These are phyloP conservation scores for Capreolus pygargus DNA, from an alignment of 2,113 vertebrate species.

Conservation along the genomic window DNA sequence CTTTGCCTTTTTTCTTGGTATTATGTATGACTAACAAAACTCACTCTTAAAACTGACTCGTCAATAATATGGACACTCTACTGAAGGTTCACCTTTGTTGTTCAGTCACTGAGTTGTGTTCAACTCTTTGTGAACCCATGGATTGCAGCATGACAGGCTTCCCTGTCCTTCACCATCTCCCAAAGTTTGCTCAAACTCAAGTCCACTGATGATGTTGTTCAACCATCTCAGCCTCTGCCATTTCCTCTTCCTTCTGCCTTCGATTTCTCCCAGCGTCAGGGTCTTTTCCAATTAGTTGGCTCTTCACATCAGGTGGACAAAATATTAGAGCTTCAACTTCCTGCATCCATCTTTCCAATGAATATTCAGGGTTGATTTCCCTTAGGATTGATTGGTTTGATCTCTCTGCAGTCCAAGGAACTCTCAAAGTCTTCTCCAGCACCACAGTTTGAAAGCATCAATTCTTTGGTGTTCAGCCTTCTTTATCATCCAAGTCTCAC, in stretches of 20 bases:
- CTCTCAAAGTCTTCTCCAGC: background rate
- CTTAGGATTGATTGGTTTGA: background rate
- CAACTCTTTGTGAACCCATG: background rate
- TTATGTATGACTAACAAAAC: background rate
- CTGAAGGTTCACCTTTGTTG: background rate
- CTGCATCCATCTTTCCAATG: background rate
- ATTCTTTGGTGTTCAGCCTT: background rate
- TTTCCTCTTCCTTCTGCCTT: background rate
- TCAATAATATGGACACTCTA: background rate
- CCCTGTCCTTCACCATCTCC: background rate
- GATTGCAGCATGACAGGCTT: background rate
- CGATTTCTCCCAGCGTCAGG: background rate
- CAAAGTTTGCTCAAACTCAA: background rate
- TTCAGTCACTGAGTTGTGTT: background rate
- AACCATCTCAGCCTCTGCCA: background rate
- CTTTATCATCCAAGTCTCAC: background rate
- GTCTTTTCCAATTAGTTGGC: background rate
- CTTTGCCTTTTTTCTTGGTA: background rate
- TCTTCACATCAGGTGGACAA: background rate
- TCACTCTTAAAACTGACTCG: background rate
- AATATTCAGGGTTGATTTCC: background rate
- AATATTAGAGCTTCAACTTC: background rate
- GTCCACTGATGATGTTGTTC: rapidly evolving
- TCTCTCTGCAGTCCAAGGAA: background rate
- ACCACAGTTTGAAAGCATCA: background rate